Percentiles rank a stretch among this genome's conserved stretches.
Conservation (phyloP, 2,113 vertebrate species). For the Forbesichthys agassizii region DNA sequence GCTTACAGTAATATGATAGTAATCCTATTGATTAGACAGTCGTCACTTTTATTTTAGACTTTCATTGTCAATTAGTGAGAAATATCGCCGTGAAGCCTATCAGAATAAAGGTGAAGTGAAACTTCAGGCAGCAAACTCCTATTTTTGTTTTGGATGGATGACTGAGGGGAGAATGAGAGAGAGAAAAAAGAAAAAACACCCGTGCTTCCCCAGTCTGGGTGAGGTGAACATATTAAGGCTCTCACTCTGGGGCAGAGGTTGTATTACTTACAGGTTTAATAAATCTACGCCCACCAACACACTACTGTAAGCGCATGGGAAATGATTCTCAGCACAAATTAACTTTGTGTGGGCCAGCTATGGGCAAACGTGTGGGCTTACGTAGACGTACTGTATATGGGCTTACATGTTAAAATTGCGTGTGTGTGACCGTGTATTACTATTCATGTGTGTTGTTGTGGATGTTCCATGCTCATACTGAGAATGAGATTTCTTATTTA, state of each 20-base stretch:
- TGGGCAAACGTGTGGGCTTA: conserved; percentile 32
- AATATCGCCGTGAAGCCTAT: no score
- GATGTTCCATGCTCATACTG: conserved; percentile 11
- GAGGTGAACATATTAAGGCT: conserved; percentile 36
- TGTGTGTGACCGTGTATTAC: not conserved
- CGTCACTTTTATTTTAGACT: no score
- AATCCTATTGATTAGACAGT: no score
- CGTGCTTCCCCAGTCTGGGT: not conserved
- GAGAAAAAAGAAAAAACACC: no score
- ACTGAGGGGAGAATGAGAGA: no score
- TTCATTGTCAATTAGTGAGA: no score
- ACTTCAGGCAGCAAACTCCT: no score
- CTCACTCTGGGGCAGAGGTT: conserved; percentile 27
- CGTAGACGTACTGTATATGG: conserved; percentile 25
- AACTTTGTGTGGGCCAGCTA: conserved; percentile 37
- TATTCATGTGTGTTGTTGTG: not conserved
- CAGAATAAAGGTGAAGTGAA: no score
- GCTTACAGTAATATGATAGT: no score
- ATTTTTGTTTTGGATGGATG: no score
- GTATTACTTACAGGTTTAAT: conserved; percentile 55
- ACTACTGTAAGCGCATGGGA: conserved; percentile 36
- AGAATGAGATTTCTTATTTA: conserved; percentile 47
- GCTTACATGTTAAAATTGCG: not conserved
- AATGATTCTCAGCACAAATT: conserved; percentile 60
- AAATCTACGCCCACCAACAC: conserved; percentile 39